Percentiles rank a stretch among this genome's conserved stretches.
These are phyloP conservation scores for Camponotus vicinus DNA, from an alignment of 1,140 invertebrate species.

Conservation along the genomic window DNA sequence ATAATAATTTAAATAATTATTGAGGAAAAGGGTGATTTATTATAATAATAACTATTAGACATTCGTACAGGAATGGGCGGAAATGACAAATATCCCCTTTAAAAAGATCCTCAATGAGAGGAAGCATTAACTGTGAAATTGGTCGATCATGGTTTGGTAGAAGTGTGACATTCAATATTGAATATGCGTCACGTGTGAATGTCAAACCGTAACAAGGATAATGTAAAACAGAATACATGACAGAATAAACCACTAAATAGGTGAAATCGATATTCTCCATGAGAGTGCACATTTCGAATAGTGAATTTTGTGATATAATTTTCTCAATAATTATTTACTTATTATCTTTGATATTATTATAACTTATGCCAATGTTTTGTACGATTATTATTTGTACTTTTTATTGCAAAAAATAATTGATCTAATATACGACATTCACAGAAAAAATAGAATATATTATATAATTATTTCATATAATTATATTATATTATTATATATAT, in stretches of 20 bases:
- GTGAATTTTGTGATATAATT: background rate
- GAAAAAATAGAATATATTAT: too few species aligned
- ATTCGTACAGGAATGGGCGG: conserved; percentile 27
- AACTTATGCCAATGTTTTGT: background rate
- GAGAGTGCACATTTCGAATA: background rate
- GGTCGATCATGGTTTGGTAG: conserved; percentile 44
- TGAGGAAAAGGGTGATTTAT: background rate
- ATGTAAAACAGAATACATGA: background rate
- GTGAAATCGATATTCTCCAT: background rate
- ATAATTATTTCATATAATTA: too few species aligned
- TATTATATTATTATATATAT: too few species aligned
- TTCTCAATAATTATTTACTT: background rate
- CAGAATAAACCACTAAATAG: background rate
- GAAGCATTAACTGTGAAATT: conserved; percentile 71
- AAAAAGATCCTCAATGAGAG: conserved; percentile 67
- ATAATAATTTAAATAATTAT: background rate
- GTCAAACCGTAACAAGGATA: conserved; percentile 4
- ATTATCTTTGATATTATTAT: background rate
- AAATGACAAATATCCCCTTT: conserved; percentile 52
- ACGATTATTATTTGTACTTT: background rate
- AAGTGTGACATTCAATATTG: conserved; percentile 53
- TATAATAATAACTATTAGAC: background rate
- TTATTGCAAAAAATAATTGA: background rate
- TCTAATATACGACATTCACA: too few species aligned
- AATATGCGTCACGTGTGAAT: conserved; percentile 41